Conservation (phyloP, 1,140 invertebrate species). For the Phthorimaea operculella region DNA sequence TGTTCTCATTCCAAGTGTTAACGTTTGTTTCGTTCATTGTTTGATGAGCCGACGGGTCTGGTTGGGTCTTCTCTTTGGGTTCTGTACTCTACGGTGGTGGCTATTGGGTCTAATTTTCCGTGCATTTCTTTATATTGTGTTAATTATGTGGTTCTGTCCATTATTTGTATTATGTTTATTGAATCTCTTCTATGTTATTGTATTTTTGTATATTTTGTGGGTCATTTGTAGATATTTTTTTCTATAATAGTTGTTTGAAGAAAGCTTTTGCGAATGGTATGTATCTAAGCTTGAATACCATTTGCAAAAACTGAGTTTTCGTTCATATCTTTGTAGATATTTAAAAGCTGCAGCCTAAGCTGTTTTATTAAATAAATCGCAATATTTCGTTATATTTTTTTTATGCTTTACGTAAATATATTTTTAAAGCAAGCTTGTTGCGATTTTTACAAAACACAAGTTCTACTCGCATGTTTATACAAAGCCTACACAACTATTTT, state of each 20-base stretch:
- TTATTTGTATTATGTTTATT: slow-evolving; percentile 1
- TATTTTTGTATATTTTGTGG: not conserved
- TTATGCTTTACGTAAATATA: too few relatives aligned
- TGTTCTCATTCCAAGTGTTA: not conserved
- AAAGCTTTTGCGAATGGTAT: too few relatives aligned
- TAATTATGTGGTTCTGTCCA: slow-evolving; percentile 7
- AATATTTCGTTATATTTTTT: too few relatives aligned
- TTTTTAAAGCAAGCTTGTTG: too few relatives aligned
- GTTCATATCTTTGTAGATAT: too few relatives aligned
- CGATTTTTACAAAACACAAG: too few relatives aligned
- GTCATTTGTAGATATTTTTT: not conserved
- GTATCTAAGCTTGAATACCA: too few relatives aligned
- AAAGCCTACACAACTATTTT: not conserved
- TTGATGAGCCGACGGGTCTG: slow-evolving; percentile 37
- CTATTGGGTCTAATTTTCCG: slow-evolving; percentile 34
- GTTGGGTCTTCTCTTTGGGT: slow-evolving; percentile 23
- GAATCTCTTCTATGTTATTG: not conserved
- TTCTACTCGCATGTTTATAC: not conserved
- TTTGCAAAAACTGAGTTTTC: too few relatives aligned
- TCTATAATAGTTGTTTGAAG: too few relatives aligned
- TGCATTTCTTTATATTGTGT: slow-evolving; percentile 14
- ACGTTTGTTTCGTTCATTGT: slow-evolving; percentile 25
- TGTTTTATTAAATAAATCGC: too few relatives aligned
- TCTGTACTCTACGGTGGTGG: slow-evolving; percentile 33
- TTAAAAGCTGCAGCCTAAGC: too few relatives aligned